Evolutionary conservation across 1,140 invertebrate species (phyloP).

Genomic region (Aphaenogaster floridana): DNA sequence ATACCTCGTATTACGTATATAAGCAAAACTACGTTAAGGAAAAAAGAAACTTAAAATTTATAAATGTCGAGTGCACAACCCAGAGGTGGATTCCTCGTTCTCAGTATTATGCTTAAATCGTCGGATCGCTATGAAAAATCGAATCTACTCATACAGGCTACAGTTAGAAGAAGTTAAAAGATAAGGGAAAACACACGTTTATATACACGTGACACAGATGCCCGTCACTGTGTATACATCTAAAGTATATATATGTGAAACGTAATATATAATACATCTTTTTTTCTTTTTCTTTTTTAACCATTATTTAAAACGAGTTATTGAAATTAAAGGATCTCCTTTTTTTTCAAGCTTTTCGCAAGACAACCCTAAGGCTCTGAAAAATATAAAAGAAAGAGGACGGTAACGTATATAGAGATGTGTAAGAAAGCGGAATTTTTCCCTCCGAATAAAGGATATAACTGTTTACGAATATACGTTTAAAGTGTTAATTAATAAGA

Average conservation of each 20-base stretch:
- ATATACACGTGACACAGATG: conserved; percentile 30
- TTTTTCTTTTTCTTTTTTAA: conserved; percentile 37
- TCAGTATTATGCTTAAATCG: background rate
- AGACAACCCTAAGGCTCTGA: conserved; percentile 2
- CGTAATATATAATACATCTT: conserved; percentile 45
- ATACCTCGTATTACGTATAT: conserved; percentile 76
- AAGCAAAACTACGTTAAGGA: conserved; percentile 77
- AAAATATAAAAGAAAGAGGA: conserved; percentile 21
- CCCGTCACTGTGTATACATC: conserved; percentile 34
- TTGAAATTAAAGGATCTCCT: conserved; percentile 47
- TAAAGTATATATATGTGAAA: conserved; percentile 47
- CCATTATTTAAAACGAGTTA: conserved; percentile 53
- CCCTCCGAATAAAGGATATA: conserved; percentile 27
- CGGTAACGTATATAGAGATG: background rate
- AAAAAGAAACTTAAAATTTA: conserved; percentile 72
- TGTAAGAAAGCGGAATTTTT: background rate
- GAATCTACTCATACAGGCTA: conserved; percentile 44
- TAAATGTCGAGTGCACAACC: conserved; percentile 47
- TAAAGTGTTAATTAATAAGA: conserved; percentile 35
- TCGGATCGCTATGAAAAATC: conserved; percentile 55
- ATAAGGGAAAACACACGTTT: conserved; percentile 39
- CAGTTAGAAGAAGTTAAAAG: conserved; percentile 52
- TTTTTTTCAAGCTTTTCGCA: conserved; percentile 24
- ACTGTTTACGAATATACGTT: conserved; percentile 31
- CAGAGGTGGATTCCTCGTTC: background rate